Evolutionary conservation across 2,113 vertebrate genomes (phyloP).

Genomic region (Engystomops pustulosus): DNA sequence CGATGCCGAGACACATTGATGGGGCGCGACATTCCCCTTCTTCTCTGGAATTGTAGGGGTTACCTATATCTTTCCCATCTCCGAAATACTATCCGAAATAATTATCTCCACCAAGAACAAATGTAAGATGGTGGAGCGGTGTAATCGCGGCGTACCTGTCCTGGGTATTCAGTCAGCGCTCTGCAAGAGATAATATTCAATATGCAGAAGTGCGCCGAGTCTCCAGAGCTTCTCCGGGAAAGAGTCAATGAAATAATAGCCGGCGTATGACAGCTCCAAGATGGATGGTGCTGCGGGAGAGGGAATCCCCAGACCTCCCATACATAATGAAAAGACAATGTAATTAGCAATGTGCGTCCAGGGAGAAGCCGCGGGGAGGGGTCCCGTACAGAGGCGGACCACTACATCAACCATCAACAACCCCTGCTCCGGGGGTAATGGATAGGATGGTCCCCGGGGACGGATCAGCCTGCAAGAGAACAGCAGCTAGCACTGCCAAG

Average conservation of each 20-base stretch:
- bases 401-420: conserved; percentile 27
- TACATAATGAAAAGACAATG: conserved; percentile 58
- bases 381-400: conserved; percentile 6
- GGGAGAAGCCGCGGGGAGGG: conserved; percentile 19
- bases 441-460: background rate
- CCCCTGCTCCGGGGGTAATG: background rate
- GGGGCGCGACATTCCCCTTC: background rate
- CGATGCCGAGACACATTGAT: no score
- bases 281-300: conserved; percentile 47
- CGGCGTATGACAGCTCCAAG: conserved; percentile 39
- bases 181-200: conserved; percentile 31
- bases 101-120: background rate
- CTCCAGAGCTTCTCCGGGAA: conserved; percentile 30
- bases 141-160: background rate
- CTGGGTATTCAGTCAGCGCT: conserved; percentile 19
- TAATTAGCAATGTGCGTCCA: conserved; percentile 46
- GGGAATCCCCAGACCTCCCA: conserved; percentile 55
- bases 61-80: background rate
- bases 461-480: background rate
- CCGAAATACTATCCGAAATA: background rate
- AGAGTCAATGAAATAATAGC: conserved; percentile 34
- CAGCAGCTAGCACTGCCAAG: no score
- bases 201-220: background rate
- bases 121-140: background rate
- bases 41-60: background rate